Conservation (phyloP, 2,888 invertebrate species). For the Myopa tessellatipennis region DNA sequence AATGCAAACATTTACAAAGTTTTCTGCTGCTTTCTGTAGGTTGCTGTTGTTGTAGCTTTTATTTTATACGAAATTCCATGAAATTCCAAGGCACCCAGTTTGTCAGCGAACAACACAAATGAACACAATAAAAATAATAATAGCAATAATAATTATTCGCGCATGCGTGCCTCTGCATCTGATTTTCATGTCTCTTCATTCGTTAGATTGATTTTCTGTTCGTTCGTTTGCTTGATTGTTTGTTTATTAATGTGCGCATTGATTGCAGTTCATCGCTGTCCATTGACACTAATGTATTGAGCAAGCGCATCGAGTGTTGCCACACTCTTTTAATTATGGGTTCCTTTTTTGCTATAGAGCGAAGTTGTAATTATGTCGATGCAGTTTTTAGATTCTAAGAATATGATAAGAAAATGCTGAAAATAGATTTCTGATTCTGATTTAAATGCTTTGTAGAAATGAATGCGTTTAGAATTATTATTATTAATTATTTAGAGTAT, state of each 20-base stretch:
- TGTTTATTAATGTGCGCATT: background rate
- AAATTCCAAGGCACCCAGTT: constrained; percentile 26
- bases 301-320: constrained; percentile 22
- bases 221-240: background rate
- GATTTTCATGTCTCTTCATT: background rate
- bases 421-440: no score
- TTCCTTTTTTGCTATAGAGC: background rate
- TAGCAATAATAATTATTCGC: constrained; percentile 10
- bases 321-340: constrained; percentile 3
- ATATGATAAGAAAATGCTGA: no score
- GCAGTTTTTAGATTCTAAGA: background rate
- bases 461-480: no score
- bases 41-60: background rate
- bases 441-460: no score
- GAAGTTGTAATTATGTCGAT: no score
- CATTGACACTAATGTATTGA: constrained; percentile 30
- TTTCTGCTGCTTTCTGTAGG: background rate
- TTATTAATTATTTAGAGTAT: background rate
- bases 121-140: background rate
- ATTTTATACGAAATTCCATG: constrained; percentile 4
- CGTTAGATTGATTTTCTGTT: background rate
- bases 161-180: constrained; percentile 21
- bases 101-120: constrained; percentile 8
- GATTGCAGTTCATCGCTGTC: constrained; percentile 36
- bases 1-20: constrained; percentile 10